Evolutionary conservation across 2,888 invertebrate species (phyloP), one percentile per base, ranked within the genome.

Genomic region (Cynaeus angustus): DNA sequence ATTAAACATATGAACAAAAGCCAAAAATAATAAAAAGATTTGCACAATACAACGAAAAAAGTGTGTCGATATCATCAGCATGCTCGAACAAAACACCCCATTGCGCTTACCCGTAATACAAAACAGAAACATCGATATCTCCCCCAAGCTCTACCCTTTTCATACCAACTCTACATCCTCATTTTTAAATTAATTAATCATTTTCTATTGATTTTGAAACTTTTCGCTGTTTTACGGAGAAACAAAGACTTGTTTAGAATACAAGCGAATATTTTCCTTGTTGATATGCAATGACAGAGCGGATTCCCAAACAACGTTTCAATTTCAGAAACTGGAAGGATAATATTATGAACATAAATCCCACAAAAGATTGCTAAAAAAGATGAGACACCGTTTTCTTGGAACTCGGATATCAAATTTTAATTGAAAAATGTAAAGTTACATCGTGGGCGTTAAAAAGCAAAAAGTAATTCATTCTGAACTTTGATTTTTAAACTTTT

Each of bases 171-270:
- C 28, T 56, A 43, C 28, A 28, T 41, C 26, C 56, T 56, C 56
- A 43, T 56, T 56, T 56, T 56, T 43, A 28, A 41, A 56, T 56
- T 26, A 56, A 56, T 56, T 56, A 56, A 56, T 43, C 56, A 56
- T 43, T 7, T 56, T 13, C 12, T 56, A 56, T 56, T 38, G 56
- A 56, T 56, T 56, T 43, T 6, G 3, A 55, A 38, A 55, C 26
- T 41, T 56, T 26, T 14, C 56, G 7, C 21, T 16, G 13, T 13
- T 37, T 16, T 16, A 16, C 16, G 14, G 37, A 9, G n/a, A 21
- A 30, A 53, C 14, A 55, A 55, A 55, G 43, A 7, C 43, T 9
- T 43, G 43, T 43, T 10, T 43, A 14, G 43, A 43, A 13, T 21
- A 21, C 21, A 21, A 21, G 21, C 21, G 21, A 43, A 37, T 37